Evolutionary conservation across 2,888 invertebrate genomes (phyloP).

Genomic region (Dyspetes luteomarginatus): DNA sequence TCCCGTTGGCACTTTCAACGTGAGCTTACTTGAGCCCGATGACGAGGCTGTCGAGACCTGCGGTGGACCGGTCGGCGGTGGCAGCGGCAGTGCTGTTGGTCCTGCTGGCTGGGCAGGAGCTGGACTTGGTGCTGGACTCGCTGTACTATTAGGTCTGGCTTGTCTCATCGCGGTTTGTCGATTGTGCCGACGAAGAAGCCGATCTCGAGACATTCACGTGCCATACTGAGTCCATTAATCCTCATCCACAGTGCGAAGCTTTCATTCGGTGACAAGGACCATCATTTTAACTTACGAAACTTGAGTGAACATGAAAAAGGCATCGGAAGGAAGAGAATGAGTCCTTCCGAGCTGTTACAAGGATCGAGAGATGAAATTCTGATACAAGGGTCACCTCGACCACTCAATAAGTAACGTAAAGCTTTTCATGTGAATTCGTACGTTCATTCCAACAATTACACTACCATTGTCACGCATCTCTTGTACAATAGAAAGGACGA

Average conservation of each 20-base stretch:
- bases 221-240: conserved; percentile 85
- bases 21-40: conserved; percentile 84
- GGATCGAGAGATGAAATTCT: neutral
- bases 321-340: neutral
- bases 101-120: conserved; percentile 86
- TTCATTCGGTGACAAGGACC: neutral
- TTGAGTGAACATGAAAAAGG: neutral
- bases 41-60: conserved; percentile 92
- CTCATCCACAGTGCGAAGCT: no score
- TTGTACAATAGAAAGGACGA: neutral
- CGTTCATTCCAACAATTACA: conserved; percentile 14
- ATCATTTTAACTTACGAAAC: conserved; percentile 7
- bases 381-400: neutral
- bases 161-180: conserved; percentile 87
- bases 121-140: conserved; percentile 86
- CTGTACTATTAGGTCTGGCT: conserved; percentile 85
- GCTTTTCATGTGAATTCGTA: neutral
- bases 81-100: conserved; percentile 84
- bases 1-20: conserved; percentile 67
- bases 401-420: neutral
- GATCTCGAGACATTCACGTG: conserved; percentile 86
- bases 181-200: conserved; percentile 86
- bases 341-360: neutral
- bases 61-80: conserved; percentile 83
- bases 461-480: neutral